Percentiles rank a stretch among this genome's conserved stretches.
phyloP scores from a whole-genome alignment of 2,797 vertebrate genomes.

The Molossus molossus region DNA sequence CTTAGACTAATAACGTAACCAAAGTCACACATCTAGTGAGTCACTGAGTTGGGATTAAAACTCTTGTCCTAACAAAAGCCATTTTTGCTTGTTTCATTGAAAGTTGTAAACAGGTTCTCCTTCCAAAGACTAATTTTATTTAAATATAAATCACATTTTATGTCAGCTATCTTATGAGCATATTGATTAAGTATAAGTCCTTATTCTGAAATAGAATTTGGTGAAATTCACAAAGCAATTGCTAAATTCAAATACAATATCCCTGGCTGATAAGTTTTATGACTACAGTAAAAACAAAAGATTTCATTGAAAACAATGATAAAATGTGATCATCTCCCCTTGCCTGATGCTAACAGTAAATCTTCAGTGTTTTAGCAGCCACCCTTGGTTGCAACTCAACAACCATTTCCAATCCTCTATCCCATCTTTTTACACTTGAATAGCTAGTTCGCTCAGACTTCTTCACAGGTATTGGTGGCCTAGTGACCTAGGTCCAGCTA shows the following conservation, averaged over 20 bases:
- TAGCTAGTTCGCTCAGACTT: not conserved
- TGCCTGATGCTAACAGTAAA: not conserved
- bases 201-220: conserved; percentile 64
- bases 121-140: conserved; percentile 46
- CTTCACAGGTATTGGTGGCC: not conserved
- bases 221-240: conserved; percentile 59
- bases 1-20: conserved; percentile 24
- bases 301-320: conserved; percentile 13
- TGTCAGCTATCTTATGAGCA: not conserved
- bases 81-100: conserved; percentile 57
- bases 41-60: conserved; percentile 23
- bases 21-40: not conserved
- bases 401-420: not conserved
- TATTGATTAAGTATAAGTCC: not conserved
- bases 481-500: not conserved
- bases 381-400: not conserved
- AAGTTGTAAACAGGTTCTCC: conserved; percentile 27
- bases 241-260: conserved; percentile 23
- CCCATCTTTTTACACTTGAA: not conserved
- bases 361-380: not conserved
- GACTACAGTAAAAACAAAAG: conserved; percentile 32
- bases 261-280: not conserved
- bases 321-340: conserved; percentile 47
- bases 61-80: not conserved
- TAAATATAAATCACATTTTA: conserved; percentile 46